Conservation (phyloP, 2,113 vertebrate genomes). For the Sigmodon hispidus region DNA sequence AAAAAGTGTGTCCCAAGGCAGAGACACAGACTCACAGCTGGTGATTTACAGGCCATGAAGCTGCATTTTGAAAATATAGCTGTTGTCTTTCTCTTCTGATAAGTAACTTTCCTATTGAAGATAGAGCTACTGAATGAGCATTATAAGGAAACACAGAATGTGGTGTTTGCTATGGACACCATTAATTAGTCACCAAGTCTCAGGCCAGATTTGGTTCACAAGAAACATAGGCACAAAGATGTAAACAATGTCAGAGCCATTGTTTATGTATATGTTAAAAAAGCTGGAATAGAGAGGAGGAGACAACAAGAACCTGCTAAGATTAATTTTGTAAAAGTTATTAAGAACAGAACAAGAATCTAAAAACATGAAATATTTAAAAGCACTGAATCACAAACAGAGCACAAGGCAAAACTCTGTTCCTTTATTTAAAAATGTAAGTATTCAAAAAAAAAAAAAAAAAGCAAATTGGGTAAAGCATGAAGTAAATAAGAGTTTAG, state of each 20-base stretch:
- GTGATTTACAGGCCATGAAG: not conserved
- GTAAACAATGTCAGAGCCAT: not conserved
- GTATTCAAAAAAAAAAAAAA: not conserved
- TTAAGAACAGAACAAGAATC: not conserved
- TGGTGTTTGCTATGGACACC: not conserved
- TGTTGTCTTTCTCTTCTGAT: not conserved
- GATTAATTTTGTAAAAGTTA: slow-evolving; percentile 35
- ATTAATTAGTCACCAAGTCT: not conserved
- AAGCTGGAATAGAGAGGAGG: not conserved
- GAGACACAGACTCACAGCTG: not conserved
- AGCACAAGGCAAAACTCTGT: not conserved
- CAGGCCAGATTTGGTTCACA: not conserved
- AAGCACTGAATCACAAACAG: not conserved
- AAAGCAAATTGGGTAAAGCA: not conserved
- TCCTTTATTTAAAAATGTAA: not conserved
- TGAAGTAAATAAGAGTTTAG: not conserved
- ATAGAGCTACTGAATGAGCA: not conserved
- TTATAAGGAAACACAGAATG: not conserved
- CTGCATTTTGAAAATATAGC: not conserved
- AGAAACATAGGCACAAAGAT: not conserved
- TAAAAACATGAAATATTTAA: not conserved
- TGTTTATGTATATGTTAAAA: not conserved
- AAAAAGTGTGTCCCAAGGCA: not conserved
- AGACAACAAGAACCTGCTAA: not conserved
- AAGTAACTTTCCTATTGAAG: not conserved